These are phyloP conservation scores for Hippocampus comes DNA, from an alignment of 2,113 vertebrate genomes.

Conservation along the genomic window DNA sequence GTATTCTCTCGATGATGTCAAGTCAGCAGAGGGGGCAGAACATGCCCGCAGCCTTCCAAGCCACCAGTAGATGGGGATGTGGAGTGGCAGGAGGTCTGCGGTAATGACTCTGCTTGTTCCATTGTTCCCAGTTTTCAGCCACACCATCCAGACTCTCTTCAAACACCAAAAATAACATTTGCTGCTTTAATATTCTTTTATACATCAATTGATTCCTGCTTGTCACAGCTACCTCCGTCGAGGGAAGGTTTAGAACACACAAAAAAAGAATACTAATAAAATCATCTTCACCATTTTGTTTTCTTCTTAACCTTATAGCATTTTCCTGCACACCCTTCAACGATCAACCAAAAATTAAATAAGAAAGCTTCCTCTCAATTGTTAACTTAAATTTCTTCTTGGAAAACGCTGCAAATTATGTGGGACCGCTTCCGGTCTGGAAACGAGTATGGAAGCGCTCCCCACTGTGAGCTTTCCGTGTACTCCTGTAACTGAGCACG, in stretches of 20 bases:
- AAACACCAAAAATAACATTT: too few relatives aligned
- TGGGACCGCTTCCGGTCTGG: constrained; percentile 34
- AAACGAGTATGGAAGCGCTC: constrained; percentile 25
- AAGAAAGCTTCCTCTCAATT: constrained; percentile 41
- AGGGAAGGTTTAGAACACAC: constrained; percentile 3
- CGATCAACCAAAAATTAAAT: background rate
- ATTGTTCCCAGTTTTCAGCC: constrained; percentile 60
- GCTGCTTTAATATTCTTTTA: too few relatives aligned
- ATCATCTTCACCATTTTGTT: constrained; percentile 29
- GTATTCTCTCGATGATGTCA: background rate
- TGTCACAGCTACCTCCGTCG: constrained; percentile 41
- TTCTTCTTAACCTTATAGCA: constrained; percentile 60
- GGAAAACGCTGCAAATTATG: constrained; percentile 57
- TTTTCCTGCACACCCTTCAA: constrained; percentile 46
- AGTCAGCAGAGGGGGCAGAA: constrained; percentile 34
- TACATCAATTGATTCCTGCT: constrained; percentile 40
- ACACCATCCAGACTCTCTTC: constrained; percentile 41
- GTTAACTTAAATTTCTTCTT: constrained; percentile 51
- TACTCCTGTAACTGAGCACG: constrained; percentile 23
- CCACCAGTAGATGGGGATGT: constrained; percentile 51
- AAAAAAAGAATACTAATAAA: constrained; percentile 9
- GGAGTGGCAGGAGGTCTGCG: constrained; percentile 34
- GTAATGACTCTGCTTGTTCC: constrained; percentile 57
- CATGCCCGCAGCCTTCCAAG: background rate
- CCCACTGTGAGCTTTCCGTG: background rate